Evolutionary conservation across 2,797 vertebrate species (phyloP), one percentile per base, ranked within the genome.

Genomic region (Eulemur albifrons): DNA sequence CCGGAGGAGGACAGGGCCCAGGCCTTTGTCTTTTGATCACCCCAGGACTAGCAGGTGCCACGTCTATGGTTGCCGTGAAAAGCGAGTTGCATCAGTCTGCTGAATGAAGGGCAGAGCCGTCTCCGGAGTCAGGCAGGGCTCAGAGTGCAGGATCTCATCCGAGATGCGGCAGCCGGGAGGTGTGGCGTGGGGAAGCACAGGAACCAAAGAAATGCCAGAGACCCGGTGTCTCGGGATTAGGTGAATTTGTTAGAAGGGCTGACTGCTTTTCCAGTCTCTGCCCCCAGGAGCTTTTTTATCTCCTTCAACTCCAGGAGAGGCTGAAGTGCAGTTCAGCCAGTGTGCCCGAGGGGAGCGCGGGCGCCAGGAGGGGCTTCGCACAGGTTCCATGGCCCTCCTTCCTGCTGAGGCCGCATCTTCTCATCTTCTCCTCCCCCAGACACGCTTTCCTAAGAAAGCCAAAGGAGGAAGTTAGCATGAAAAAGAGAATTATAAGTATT

Each of bases 381-480:
- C 25, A 15, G 15, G 23, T 59, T 82, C 54, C 8, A 14, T n/a
- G 18, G 6, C 27, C 54, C 8, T 4, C 27, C 83, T 18, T 81
- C 38, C 38, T 82, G 84, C 59, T 0, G 25, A 92, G 35, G 61
- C 21, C 40, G 52, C 76, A n/a, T 35, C 38, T 5, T 50, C 43
- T 72, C 43, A 32, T 50, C 45, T 65, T n/a, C 63, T n/a, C 32
- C 35, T 67, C 76, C 30, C 13, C 54, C 54, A 88, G 40, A 96
- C 14, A 35, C 38, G 54, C 82, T 67, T 89, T 97, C 73, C 79
- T 94, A 89, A 91, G 93, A 95, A 95, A 80, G 45, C 38, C 57
- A 59, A 88, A 89, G 79, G 65, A 94, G 40, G 52, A 50, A 96
- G 97, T 97, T 87, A 95, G 88, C 40, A 94, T 92, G 63, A 88